These are phyloP conservation scores for Anolis apletophallus DNA, from an alignment of 2,797 vertebrate species.

Conservation along the genomic window DNA sequence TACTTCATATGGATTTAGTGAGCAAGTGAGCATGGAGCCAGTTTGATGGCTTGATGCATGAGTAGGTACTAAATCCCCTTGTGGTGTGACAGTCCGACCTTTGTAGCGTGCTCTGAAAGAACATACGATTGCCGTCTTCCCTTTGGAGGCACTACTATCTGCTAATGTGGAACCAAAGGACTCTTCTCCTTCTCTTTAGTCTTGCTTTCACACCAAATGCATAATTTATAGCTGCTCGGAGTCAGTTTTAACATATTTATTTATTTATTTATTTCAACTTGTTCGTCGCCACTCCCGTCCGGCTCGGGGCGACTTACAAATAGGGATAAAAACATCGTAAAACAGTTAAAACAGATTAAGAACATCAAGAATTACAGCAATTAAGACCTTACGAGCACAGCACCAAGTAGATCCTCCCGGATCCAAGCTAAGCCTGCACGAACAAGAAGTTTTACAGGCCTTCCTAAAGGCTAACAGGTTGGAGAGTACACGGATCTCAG, in stretches of 20 bases:
- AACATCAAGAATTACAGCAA: no score
- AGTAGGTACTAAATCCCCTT: conserved; percentile 31
- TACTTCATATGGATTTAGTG: not conserved
- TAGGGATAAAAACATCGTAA: no score
- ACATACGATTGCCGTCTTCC: conserved; percentile 11
- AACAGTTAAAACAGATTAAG: no score
- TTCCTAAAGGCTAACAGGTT: no score
- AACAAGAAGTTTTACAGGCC: no score
- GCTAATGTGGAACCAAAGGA: conserved; percentile 34
- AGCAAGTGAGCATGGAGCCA: not conserved
- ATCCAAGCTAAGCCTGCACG: no score
- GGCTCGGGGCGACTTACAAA: no score
- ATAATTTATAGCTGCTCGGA: conserved; percentile 32
- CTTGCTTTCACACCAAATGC: conserved; percentile 22
- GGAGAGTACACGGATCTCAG: no score
- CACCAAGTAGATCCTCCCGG: no score
- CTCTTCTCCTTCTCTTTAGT: not conserved
- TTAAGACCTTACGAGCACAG: no score
- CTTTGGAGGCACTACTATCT: conserved; percentile 3
- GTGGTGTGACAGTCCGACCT: conserved; percentile 15
- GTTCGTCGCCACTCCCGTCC: no score
- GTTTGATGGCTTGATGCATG: conserved; percentile 31
- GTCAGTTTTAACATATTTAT: conserved; percentile 37
- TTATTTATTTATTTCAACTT: no score
- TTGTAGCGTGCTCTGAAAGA: not conserved